A percentile compares a stretch with the other conserved stretches of the same genome.
phyloP scores from a whole-genome alignment of 1,140 invertebrate genomes.

The Hyles euphorbiae region DNA sequence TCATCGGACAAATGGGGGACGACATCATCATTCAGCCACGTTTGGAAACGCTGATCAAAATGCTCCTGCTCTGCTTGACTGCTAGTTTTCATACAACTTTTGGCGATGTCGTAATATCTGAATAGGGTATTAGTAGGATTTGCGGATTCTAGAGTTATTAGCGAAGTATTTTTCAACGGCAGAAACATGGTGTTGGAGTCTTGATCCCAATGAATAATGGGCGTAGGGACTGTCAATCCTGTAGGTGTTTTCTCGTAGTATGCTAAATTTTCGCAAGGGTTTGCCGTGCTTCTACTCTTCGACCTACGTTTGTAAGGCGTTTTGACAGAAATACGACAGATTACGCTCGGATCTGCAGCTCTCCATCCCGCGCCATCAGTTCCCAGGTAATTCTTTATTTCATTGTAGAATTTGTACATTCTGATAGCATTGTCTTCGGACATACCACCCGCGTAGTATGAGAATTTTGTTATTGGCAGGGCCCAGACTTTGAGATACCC shows the following conservation, averaged over 20 bases:
- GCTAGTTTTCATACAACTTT: conserved; percentile 35
- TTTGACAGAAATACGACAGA: conserved; percentile 41
- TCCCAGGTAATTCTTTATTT: conserved; percentile 42
- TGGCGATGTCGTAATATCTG: conserved; percentile 49
- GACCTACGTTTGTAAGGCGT: conserved; percentile 23
- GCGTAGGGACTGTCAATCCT: conserved; percentile 42
- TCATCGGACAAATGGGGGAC: conserved; percentile 54
- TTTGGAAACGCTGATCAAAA: conserved; percentile 50
- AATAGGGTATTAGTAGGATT: conserved; percentile 34
- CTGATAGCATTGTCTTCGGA: conserved; percentile 41
- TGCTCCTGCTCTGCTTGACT: conserved; percentile 17
- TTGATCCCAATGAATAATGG: conserved; percentile 45
- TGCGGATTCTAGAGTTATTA: conserved; percentile 35
- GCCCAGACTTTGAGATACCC: conserved; percentile 55
- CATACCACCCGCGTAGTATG: conserved; percentile 50
- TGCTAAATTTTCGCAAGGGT: conserved; percentile 40
- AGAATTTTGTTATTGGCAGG: conserved; percentile 49
- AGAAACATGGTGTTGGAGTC: conserved; percentile 43
- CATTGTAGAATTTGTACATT: conserved; percentile 38
- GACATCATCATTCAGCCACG: conserved; percentile 43
- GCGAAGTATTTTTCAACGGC: conserved; percentile 44
- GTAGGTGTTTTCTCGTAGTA: conserved; percentile 48
- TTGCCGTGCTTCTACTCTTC: conserved; percentile 22
- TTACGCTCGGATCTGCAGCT: conserved; percentile 27
- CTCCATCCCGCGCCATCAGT: conserved; percentile 47